Evolutionary conservation across 2,888 invertebrate genomes (phyloP), one percentile per base, ranked within the genome.

Genomic region (Lasius platythorax): DNA sequence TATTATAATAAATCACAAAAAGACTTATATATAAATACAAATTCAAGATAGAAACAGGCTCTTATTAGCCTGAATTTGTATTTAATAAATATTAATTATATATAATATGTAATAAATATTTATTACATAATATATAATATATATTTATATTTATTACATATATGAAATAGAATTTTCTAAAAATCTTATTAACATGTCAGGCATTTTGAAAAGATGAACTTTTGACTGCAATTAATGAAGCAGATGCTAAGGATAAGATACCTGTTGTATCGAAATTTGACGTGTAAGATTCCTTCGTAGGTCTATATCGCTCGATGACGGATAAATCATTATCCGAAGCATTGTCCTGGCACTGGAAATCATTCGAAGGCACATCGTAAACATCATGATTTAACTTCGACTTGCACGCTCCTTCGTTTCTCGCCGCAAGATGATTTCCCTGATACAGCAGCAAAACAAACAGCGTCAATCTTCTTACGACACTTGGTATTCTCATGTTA

Each of bases 321-420:
- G 23, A 9, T 56, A 1, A 37, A 9, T 50, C 33, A 33, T 50
- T 37, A 43, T 72, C 72, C 64, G 43, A 78, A 9, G 3, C 12
- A 23, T 85, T 68, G n/a, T 73, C 78, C 3, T 72, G 37, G n/a
- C 81, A 84, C 9, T 30, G 76, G 4, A 84, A 56, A 74, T 84
- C 11, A 18, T 84, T 84, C n/a, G 40, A 43, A 23, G 12, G 37
- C 8, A 84, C 30, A 23, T 23, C 23, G 23, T 84, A 84, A 28
- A 0, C 37, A 3, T 70, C 63, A 28, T 30, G 64, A 1, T 15
- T 30, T 12, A 18, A 58, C 58, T 53, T 76, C 4, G n/a, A 79
- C 15, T 74, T 63, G 82, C 84, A 78, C 30, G 63, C 78, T 64
- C 46, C 43, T 30, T 74, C 50, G 8, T 64, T 73, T 15, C 37